A percentile compares a stretch with the other conserved stretches of the same genome.
phyloP scores from a whole-genome alignment of 2,888 invertebrate species.

The Noctuana brunneofusca region DNA sequence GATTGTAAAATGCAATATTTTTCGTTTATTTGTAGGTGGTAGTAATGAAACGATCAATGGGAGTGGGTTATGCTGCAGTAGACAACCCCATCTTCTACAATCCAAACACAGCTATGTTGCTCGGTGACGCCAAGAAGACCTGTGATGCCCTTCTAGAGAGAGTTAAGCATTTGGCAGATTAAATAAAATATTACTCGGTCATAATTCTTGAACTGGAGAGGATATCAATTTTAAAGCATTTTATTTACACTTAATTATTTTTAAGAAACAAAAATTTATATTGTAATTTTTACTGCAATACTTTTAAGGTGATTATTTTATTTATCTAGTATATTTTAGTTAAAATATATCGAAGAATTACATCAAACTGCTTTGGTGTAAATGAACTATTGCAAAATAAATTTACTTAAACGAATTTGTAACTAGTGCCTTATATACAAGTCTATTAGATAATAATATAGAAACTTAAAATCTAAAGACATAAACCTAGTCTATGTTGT shows the following conservation, averaged over 20 bases:
- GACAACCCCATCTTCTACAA: slow-evolving; percentile 97
- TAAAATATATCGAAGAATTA: no score
- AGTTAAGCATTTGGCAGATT: slow-evolving; percentile 76
- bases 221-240: slow-evolving; percentile 17
- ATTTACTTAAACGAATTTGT: background rate
- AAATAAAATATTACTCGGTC: slow-evolving; percentile 33
- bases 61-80: slow-evolving; percentile 95
- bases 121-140: slow-evolving; percentile 96
- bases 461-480: slow-evolving; percentile 17
- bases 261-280: background rate
- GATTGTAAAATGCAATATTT: slow-evolving; percentile 26
- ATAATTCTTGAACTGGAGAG: slow-evolving; percentile 1
- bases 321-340: background rate
- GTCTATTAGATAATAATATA: slow-evolving; percentile 29
- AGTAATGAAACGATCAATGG: slow-evolving; percentile 94
- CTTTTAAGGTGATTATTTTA: background rate
- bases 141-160: slow-evolving; percentile 90
- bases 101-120: slow-evolving; percentile 92
- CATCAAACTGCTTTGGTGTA: background rate
- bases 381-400: background rate
- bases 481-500: slow-evolving; percentile 26
- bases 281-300: background rate
- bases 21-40: slow-evolving; percentile 83
- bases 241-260: slow-evolving; percentile 4
- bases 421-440: slow-evolving; percentile 35